Conservation (phyloP, 1,140 invertebrate species). For the Rhyacophila brunnea region DNA sequence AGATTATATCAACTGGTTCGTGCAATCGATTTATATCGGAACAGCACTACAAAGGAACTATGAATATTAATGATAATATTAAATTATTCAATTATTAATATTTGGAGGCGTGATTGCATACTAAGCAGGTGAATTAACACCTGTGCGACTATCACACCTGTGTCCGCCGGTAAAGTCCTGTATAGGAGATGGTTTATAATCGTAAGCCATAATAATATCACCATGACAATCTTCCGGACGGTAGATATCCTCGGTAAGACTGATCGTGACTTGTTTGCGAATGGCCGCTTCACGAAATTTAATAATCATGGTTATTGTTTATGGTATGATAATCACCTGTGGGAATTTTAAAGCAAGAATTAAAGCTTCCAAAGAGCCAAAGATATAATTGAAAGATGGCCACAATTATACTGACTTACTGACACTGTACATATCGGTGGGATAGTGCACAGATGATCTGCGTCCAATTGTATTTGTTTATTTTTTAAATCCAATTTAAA, state of each 20-base stretch:
- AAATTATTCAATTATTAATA: constrained; percentile 9
- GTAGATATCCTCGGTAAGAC: neutral
- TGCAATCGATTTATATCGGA: no score
- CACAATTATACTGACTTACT: no score
- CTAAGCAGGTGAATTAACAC: constrained; percentile 3
- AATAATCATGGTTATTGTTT: neutral
- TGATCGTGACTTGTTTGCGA: neutral
- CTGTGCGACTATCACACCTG: constrained; percentile 2
- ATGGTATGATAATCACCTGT: constrained; percentile 1
- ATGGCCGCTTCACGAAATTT: neutral
- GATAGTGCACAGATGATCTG: no score
- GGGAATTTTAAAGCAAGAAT: no score
- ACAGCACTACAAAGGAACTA: no score
- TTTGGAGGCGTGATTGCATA: constrained; percentile 3
- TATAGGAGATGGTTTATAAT: neutral
- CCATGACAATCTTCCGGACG: constrained; percentile 7
- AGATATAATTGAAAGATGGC: no score
- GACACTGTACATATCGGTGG: no score
- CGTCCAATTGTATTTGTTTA: no score
- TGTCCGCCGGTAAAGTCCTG: constrained; percentile 1
- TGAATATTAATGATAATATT: no score
- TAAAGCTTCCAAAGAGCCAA: no score
- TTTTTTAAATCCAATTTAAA: no score
- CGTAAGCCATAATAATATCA: neutral
- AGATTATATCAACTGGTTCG: no score